phyloP scores from a whole-genome alignment of 2,888 invertebrate genomes.

The Abrostola triplasia region DNA sequence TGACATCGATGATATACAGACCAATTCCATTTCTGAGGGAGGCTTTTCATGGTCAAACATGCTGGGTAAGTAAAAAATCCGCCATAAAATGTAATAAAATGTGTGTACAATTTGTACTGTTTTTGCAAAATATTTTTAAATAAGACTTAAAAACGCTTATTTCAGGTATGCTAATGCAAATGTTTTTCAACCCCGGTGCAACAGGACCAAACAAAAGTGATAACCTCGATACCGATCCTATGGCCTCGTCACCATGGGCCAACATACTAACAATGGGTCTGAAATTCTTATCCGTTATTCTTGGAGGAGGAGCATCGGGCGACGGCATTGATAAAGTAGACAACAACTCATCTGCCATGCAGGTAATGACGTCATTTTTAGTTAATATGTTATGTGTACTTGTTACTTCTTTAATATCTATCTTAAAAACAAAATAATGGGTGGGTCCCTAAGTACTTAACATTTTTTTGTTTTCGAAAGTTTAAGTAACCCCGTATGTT shows the following conservation, averaged over 20 bases:
- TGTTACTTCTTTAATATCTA: constrained; percentile 33
- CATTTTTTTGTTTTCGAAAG: no score
- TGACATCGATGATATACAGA: constrained; percentile 94
- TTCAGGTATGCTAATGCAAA: constrained; percentile 91
- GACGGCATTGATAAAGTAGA: constrained; percentile 97
- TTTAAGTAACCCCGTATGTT: no score
- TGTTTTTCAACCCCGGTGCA: constrained; percentile 92
- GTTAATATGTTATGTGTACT: constrained; percentile 1
- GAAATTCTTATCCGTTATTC: constrained; percentile 94
- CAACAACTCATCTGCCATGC: constrained; percentile 95
- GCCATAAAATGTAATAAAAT: not conserved
- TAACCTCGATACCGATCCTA: constrained; percentile 90
- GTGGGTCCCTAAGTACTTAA: no score
- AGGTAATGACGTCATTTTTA: constrained; percentile 88
- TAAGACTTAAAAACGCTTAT: constrained; percentile 11
- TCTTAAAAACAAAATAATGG: constrained; percentile 24
- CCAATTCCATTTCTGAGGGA: constrained; percentile 93
- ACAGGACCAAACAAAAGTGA: constrained; percentile 95
- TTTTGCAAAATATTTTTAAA: not conserved
- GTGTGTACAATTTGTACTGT: no score
- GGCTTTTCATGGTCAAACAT: constrained; percentile 97
- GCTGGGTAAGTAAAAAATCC: constrained; percentile 86
- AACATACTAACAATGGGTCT: constrained; percentile 95
- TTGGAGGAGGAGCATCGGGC: constrained; percentile 93
- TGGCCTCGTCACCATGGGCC: constrained; percentile 95